These are phyloP conservation scores for Cyprinodon tularosa DNA, from an alignment of 2,113 vertebrate species.

Conservation along the genomic window DNA sequence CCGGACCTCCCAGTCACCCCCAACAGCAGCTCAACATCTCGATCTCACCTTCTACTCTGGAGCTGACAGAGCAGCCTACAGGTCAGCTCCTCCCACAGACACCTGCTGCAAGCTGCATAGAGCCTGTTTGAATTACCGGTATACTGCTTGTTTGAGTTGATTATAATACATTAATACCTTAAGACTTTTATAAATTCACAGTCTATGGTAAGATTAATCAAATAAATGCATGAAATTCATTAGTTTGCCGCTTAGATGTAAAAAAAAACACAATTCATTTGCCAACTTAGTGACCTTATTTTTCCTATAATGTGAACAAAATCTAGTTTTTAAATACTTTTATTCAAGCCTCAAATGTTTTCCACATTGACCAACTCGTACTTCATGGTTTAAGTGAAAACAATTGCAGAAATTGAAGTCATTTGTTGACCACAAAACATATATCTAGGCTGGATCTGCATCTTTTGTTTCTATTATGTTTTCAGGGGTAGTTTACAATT, in stretches of 20 bases:
- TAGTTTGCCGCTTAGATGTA: neutral
- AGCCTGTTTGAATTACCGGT: neutral
- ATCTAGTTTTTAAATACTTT: neutral
- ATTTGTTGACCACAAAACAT: neutral
- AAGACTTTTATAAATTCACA: neutral
- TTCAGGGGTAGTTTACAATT: too few relatives aligned
- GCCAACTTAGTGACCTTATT: neutral
- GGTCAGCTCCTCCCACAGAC: conserved; percentile 46
- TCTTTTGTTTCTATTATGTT: too few relatives aligned
- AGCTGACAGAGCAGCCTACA: conserved; percentile 82
- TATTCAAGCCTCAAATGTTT: neutral
- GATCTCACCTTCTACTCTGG: conserved; percentile 90
- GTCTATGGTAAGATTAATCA: neutral
- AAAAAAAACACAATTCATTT: neutral
- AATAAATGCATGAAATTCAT: neutral
- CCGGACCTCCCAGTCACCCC: conserved; percentile 13
- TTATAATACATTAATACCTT: neutral
- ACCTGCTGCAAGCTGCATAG: neutral
- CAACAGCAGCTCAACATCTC: conserved; percentile 94
- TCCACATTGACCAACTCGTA: neutral
- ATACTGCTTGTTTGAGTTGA: neutral
- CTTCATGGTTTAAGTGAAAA: neutral
- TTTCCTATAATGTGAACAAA: neutral
- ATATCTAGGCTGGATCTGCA: too few relatives aligned
- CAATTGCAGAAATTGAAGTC: neutral